Evolutionary conservation across 64 coral and sea anemone genomes (phyloP), one percentile per base, ranked within the genome.

Genomic region (Orbicella faveolata): DNA sequence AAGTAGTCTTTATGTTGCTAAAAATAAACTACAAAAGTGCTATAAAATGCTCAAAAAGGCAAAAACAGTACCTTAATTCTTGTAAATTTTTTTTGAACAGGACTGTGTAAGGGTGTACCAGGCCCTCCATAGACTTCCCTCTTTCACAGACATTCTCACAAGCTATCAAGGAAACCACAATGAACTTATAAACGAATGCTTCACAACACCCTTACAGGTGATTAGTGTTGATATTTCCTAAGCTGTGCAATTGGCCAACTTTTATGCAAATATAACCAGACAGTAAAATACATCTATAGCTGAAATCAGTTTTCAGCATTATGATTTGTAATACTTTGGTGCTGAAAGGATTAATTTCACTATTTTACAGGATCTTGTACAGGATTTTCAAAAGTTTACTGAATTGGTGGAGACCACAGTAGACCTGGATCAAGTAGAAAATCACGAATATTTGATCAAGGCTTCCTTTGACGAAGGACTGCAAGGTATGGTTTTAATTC

Each of bases 81-180:
- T 35, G 30, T 78, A 20, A 78, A 9, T 69, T 79, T 44, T 2
- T 63, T 59, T 16, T 25, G 17, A 74, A n/a, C 30, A 99, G 97
- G 97, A 99, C 34, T 99, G 97, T 70, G 97, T 99, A 20, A 93
- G 94, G 61, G 91, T 95, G 15, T 99, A 99, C 73, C 97, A 99
- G 36, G 84, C 97, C 18, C 66, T 99, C 37, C 86, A 87, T 62
- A 89, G 93, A 51, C 36, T 99, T 35, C 88, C 90, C 2, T 78
- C 94, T 1, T 87, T 99, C 18, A 83, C 83, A 76, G 88, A 83
- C 68, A 68, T 93, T 63, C 87, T 99, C 14, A 86, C 83, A 34
- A 41, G 37, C 52, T 99, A 93, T 89, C 91, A 92, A 73, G 97
- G 91, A 52, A 86, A 91, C 62, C 94, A 99, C 78, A 48, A 88